Evolutionary conservation across 2,113 vertebrate species (phyloP), one percentile per base, ranked within the genome.

Genomic region (Cynocephalus volans): DNA sequence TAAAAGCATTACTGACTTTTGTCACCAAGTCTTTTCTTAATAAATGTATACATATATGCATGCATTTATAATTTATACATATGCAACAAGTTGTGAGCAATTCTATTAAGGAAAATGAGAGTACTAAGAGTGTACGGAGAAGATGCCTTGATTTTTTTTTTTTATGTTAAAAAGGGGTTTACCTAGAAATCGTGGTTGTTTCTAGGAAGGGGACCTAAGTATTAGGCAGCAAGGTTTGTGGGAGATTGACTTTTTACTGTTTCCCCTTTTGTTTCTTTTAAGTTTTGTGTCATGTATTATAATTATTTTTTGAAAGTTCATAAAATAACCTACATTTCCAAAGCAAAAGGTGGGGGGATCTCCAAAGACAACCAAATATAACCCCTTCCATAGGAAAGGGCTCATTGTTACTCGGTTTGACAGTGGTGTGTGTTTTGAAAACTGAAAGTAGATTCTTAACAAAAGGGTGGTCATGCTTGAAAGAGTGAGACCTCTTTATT

Each of bases 381-480:
- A 33, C 13, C 48, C 26, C 18, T 69, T 45, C 36, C 21, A 26
- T 2, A 3, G 56, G 45, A 50, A 24, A 73, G 17, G 52, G 45
- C 21, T 9, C 11, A 6, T 11, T 1, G 26, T 12, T 11, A 3
- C 13, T n/a, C 7, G 0, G 19, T n/a, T 6, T 3, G 26, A 10
- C 50, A 1, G 50, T 4, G 28, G 31, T 24, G 48, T 24, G 26
- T 48, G 13, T n/a, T 56, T 75, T 56, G 72, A 45, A 48, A 75
- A 75, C 31, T 8, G 6, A 33, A 58, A 31, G 76, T 3, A 23
- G 67, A 50, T 28, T 73, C 65, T 62, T 36, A 36, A 56, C 21
- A 31, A 80, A 23, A 58, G 28, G 6, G 15, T 3, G 5, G 48
- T 8, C 5, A 12, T 14, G 5, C 48, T 2, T 45, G 65, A 31